These are phyloP conservation scores for Labeo rohita DNA, from an alignment of 2,113 vertebrate species.

Conservation along the genomic window DNA sequence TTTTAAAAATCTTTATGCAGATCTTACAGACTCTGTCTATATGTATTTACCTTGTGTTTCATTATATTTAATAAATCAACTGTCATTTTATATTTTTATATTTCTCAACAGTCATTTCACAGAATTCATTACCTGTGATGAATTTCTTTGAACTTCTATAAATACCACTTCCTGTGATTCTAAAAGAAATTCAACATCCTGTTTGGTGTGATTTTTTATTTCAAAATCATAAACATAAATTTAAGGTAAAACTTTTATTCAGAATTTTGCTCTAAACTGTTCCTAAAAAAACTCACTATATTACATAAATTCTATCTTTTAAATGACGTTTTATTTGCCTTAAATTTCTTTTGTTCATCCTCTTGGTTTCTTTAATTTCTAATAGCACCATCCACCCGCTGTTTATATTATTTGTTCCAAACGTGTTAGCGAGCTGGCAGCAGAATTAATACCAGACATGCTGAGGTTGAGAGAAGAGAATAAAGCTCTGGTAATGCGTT, in stretches of 20 bases:
- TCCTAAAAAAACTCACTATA: background rate
- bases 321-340: background rate
- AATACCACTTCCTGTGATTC: background rate
- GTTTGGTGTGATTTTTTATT: background rate
- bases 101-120: background rate
- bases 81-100: no score
- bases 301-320: background rate
- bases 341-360: background rate
- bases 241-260: background rate
- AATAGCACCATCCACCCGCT: background rate
- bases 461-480: constrained; percentile 70
- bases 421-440: background rate
- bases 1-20: no score
- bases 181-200: background rate
- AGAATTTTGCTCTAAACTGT: background rate
- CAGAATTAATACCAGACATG: constrained; percentile 61
- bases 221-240: background rate
- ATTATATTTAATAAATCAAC: no score
- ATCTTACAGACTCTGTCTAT: no score
- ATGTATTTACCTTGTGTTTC: no score
- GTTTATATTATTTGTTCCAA: constrained; percentile 29
- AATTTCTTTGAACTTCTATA: background rate
- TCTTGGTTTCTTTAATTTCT: background rate
- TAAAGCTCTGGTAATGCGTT: constrained; percentile 77
- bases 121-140: background rate